Percentiles rank a stretch among this genome's conserved stretches.
Evolutionary conservation across 1,140 invertebrate species (phyloP).

Genomic region (Stegodyphus mimosarum): DNA sequence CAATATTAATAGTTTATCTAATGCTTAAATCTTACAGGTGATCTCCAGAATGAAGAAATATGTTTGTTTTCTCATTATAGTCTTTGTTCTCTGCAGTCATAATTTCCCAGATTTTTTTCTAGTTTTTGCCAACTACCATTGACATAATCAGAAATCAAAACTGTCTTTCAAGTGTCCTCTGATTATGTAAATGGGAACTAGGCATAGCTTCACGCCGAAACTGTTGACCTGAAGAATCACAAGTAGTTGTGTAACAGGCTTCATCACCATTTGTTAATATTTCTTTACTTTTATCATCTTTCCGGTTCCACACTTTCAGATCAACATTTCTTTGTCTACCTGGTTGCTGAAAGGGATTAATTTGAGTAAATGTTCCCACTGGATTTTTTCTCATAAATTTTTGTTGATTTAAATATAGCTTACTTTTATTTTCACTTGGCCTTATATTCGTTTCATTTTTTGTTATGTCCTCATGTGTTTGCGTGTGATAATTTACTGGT

Average conservation of each 20-base stretch:
- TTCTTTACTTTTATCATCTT: not conserved
- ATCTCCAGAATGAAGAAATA: too few species aligned
- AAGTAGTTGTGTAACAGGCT: not conserved
- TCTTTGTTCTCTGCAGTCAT: too few species aligned
- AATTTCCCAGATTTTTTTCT: too few species aligned
- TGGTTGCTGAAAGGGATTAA: constrained; percentile 45
- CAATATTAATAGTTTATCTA: too few species aligned
- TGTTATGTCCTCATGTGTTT: not conserved
- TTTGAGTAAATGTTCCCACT: constrained; percentile 53
- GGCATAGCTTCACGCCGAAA: not conserved
- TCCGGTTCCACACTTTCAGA: not conserved
- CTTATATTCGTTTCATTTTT: not conserved
- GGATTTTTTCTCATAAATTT: constrained; percentile 12
- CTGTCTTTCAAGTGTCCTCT: not conserved
- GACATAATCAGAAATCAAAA: not conserved
- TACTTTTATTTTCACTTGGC: constrained; percentile 10
- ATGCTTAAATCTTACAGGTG: too few species aligned
- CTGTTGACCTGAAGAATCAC: not conserved
- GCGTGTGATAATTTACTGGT: not conserved
- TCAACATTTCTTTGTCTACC: constrained; percentile 8
- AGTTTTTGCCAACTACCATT: too few species aligned
- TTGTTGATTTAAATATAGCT: not conserved
- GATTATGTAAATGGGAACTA: not conserved
- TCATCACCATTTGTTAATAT: not conserved
- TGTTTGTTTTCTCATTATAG: too few species aligned